A percentile compares a stretch with the other conserved stretches of the same genome.
Evolutionary conservation across 2,797 vertebrate species (phyloP).

Genomic region (Scarus forsteni): DNA sequence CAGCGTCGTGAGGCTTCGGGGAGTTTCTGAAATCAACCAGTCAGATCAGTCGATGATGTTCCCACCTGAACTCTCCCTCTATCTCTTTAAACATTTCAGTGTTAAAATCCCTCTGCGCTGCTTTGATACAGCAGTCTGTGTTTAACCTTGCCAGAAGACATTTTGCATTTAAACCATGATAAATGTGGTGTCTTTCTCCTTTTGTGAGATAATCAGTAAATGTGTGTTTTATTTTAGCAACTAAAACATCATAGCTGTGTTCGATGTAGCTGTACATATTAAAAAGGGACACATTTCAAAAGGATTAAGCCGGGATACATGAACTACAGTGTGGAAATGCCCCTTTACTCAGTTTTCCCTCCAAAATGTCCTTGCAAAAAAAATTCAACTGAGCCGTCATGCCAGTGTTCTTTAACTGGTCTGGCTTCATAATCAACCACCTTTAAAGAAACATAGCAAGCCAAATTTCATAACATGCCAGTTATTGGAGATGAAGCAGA

Average conservation of each 20-base stretch:
- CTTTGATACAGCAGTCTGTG: not conserved
- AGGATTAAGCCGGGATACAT: not conserved
- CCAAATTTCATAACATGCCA: too few relatives aligned
- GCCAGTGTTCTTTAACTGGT: too few relatives aligned
- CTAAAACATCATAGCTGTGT: not conserved
- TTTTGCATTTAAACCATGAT: not conserved
- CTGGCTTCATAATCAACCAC: too few relatives aligned
- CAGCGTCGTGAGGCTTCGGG: not conserved
- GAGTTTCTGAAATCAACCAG: constrained; percentile 8
- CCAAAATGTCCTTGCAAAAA: not conserved
- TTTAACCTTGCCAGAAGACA: constrained; percentile 1
- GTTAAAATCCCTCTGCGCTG: not conserved
- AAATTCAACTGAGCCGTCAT: not conserved
- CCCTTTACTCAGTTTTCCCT: not conserved
- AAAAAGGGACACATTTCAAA: not conserved
- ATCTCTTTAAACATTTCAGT: not conserved
- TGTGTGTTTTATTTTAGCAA: not conserved
- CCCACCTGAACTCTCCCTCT: not conserved
- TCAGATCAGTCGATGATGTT: not conserved
- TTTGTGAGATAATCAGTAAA: not conserved
- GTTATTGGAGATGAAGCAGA: too few relatives aligned
- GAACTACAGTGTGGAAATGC: not conserved
- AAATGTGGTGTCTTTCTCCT: not conserved
- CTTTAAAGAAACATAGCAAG: too few relatives aligned
- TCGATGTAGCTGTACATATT: not conserved